Percentiles rank a stretch among this genome's conserved stretches.
Conservation (phyloP, 92 coral and sea anemone species). For the Zoanthus gigantus region DNA sequence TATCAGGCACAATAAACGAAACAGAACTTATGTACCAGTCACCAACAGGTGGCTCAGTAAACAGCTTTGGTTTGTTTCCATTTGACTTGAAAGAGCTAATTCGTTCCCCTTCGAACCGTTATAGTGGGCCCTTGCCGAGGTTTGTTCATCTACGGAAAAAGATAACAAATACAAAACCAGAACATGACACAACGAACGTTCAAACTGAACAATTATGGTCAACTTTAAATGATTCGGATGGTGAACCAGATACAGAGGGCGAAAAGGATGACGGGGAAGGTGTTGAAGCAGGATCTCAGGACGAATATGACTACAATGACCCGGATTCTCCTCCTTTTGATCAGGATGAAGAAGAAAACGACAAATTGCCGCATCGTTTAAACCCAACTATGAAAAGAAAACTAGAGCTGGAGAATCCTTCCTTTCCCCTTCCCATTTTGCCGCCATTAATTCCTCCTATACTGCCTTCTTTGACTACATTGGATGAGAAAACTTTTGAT, state of each 20-base stretch:
- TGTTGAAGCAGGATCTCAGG: neutral
- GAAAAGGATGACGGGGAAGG: neutral
- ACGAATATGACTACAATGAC: constrained; percentile 28
- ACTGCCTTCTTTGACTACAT: neutral
- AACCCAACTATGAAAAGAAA: neutral
- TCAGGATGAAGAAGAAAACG: constrained; percentile 3
- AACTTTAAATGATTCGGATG: neutral
- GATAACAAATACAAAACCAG: neutral
- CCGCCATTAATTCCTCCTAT: neutral
- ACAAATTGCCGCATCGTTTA: neutral
- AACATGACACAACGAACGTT: neutral
- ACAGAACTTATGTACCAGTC: constrained; percentile 23
- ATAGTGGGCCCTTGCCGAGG: constrained; percentile 1
- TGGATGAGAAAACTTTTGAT: neutral
- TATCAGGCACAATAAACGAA: neutral
- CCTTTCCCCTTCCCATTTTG: constrained; percentile 6
- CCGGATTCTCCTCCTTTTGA: constrained; percentile 1
- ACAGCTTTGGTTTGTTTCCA: neutral
- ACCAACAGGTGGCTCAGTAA: constrained; percentile 8
- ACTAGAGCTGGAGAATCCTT: neutral
- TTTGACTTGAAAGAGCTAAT: constrained; percentile 34
- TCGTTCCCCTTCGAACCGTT: neutral
- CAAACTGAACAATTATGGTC: constrained; percentile 10
- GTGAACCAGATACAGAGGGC: neutral
- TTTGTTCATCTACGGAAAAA: constrained; percentile 15